phyloP scores from a whole-genome alignment of 2,888 invertebrate species.

The Lamellibrachia satsuma region DNA sequence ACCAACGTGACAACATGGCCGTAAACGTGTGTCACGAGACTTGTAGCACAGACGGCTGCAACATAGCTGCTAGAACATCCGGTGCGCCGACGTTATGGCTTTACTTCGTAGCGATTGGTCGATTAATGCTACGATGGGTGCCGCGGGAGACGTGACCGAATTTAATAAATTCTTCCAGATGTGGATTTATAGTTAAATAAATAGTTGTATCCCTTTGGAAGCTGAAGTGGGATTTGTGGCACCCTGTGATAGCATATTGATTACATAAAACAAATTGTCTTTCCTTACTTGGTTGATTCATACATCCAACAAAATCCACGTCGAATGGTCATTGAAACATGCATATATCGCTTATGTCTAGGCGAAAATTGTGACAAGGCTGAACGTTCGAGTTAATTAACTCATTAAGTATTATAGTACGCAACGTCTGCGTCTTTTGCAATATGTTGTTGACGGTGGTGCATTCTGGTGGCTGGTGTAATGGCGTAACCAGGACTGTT shows the following conservation, averaged over 20 bases:
- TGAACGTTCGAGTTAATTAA: neutral
- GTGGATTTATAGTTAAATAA: neutral
- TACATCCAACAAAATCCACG: neutral
- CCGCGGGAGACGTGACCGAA: neutral
- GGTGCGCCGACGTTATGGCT: neutral
- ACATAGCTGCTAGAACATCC: neutral
- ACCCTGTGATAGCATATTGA: too few species aligned
- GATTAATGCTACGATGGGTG: neutral
- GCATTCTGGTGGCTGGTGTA: too few species aligned
- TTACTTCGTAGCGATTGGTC: neutral
- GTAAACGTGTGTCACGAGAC: slow-evolving; percentile 7
- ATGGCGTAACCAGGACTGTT: too few species aligned
- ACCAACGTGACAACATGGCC: neutral
- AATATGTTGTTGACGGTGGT: too few species aligned
- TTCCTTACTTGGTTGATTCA: neutral
- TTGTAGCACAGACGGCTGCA: neutral
- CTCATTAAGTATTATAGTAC: neutral
- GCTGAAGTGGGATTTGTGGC: too few species aligned
- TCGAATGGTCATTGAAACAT: neutral
- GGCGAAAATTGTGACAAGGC: neutral
- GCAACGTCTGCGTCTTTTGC: neutral
- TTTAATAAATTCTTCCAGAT: neutral
- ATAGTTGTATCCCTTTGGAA: too few species aligned
- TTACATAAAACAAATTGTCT: too few species aligned
- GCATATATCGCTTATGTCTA: neutral